Evolutionary conservation across 2,797 vertebrate genomes (phyloP).

Genomic region (Oreortyx pictus): DNA sequence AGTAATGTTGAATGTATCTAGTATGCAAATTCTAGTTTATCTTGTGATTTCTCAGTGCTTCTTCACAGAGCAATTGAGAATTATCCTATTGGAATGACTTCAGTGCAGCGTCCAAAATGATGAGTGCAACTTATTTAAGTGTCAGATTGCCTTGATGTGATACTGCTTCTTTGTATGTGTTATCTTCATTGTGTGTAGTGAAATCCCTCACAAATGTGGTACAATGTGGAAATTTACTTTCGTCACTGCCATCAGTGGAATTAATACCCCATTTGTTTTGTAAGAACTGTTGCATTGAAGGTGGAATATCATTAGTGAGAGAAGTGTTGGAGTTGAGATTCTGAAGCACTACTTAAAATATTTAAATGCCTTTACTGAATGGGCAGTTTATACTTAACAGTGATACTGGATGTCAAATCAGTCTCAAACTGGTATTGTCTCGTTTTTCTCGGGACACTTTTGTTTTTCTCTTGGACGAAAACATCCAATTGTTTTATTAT

Average conservation of each 20-base stretch:
- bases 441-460: background rate
- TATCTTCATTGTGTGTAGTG: background rate
- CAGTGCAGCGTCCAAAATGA: background rate
- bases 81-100: background rate
- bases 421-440: background rate
- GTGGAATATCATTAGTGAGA: background rate
- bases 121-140: background rate
- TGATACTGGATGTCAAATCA: background rate
- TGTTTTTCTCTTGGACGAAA: background rate
- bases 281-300: background rate
- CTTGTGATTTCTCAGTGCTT: background rate
- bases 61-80: background rate
- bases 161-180: background rate
- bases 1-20: constrained; percentile 1
- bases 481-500: background rate
- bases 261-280: background rate
- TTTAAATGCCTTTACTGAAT: background rate
- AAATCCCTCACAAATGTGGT: background rate
- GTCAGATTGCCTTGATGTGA: background rate
- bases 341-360: background rate
- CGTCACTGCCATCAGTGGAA: background rate
- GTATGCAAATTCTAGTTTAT: background rate
- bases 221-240: background rate
- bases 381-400: background rate
- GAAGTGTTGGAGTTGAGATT: background rate